Conservation (phyloP, 1,140 invertebrate genomes). For the Drosophila burlai region DNA sequence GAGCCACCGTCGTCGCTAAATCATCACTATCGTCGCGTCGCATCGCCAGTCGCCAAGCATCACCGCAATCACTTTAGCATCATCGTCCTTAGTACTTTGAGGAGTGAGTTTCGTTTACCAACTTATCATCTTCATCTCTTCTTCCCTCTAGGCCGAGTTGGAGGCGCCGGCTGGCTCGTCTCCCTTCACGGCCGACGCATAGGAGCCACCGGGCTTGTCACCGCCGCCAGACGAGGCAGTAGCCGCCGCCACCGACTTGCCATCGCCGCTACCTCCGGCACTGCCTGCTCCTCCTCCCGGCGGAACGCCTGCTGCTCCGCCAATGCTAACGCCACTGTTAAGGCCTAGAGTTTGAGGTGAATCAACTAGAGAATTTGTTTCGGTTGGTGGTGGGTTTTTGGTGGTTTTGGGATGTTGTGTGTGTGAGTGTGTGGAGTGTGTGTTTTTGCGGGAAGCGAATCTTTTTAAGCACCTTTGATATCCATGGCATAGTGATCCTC, state of each 20-base stretch:
- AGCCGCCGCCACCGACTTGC: slow-evolving; percentile 27
- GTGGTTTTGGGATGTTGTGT: slow-evolving; percentile 32
- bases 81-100: slow-evolving; percentile 81
- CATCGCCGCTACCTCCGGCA: slow-evolving; percentile 41
- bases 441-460: slow-evolving; percentile 11
- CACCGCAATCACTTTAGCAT: slow-evolving; percentile 78
- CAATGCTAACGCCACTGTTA: slow-evolving; percentile 76
- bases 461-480: slow-evolving; percentile 78
- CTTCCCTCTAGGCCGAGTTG: slow-evolving; percentile 64
- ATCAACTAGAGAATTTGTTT: slow-evolving; percentile 78
- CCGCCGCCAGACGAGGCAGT: slow-evolving; percentile 21
- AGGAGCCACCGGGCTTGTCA: slow-evolving; percentile 58
- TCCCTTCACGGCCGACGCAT: slow-evolving; percentile 79
- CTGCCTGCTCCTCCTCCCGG: slow-evolving; percentile 36
- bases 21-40: slow-evolving; percentile 32
- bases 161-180: slow-evolving; percentile 64
- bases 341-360: slow-evolving; percentile 77
- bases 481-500: slow-evolving; percentile 82
- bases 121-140: slow-evolving; percentile 35
- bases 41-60: slow-evolving; percentile 61
- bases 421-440: slow-evolving; percentile 6
- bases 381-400: slow-evolving; percentile 39
- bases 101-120: slow-evolving; percentile 69
- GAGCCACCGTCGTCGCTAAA: slow-evolving; percentile 42
- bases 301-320: slow-evolving; percentile 71